Evolutionary conservation across 2,888 invertebrate genomes (phyloP), one percentile per base, ranked within the genome.

Genomic region (Craniophora ligustri): DNA sequence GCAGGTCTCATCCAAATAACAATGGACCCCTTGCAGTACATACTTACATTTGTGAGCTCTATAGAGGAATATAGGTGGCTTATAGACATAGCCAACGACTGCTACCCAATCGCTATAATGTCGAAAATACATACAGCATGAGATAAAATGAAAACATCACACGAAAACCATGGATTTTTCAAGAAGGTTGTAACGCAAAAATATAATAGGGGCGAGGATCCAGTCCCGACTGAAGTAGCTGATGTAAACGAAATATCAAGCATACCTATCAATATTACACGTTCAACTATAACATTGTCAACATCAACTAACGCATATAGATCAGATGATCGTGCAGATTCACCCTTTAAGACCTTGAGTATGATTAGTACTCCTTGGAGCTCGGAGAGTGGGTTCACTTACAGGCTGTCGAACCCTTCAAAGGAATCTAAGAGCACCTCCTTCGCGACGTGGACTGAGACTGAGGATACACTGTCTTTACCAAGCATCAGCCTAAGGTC

Each of bases 61-160:
- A 65, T 91, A n/a, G 84, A 86, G 56, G 83, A 88, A 41, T 89
- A 90, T 56, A 71, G 87, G 23, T 92, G 91, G 91, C 71, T 92
- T 1, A 36, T 90, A n/a, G 86, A 89, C 11, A 72, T 87, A 8
- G 92, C 89, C 2, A 81, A 81, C 15, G 87, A 87, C 35, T 84
- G 83, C 62, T 92, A 92, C 42, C 92, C 91, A 0, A 78, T 92
- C 19, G 74, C 76, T 1, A 63, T 78, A 28, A 86, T 92, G 85
- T 86, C 89, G 0, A 88, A 82, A 64, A 80, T 91, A 18, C 91
- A 91, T 53, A 86, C 86, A 7, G 85, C 85, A 0, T 85, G 57
- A 72, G 23, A 31, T 35, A 31, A 10, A 13, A 44, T 44, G 16
- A 11, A 11, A 3, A 23, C 16, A n/a, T n/a, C 6, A 13, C 7